Evolutionary conservation across 1,140 invertebrate genomes (phyloP).

Genomic region (Formica selysi): DNA sequence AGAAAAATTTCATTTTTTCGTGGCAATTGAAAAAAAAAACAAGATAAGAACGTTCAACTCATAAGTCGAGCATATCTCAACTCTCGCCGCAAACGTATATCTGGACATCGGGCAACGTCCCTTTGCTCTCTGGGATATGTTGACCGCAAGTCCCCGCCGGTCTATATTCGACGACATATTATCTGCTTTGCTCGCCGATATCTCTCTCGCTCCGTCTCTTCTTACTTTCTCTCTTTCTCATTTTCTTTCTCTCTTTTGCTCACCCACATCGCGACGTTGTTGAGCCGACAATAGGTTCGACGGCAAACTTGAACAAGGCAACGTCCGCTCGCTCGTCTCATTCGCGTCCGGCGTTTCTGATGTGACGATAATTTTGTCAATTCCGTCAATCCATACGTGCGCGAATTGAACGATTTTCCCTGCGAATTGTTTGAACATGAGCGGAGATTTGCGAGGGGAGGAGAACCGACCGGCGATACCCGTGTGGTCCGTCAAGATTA

Average conservation of each 20-base stretch:
- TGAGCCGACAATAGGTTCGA: conserved; percentile 54
- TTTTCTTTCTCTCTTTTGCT: background rate
- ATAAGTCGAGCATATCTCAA: background rate
- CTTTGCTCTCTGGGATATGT: conserved; percentile 55
- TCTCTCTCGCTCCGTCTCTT: background rate
- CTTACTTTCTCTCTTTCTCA: background rate
- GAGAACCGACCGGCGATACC: background rate
- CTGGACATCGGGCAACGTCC: conserved; percentile 67
- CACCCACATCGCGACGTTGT: background rate
- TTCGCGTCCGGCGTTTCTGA: conserved; percentile 59
- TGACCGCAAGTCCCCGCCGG: conserved; percentile 41
- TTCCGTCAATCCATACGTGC: conserved; percentile 57
- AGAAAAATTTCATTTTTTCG: background rate
- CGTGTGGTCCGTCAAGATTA: conserved; percentile 38
- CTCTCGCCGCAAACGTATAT: conserved; percentile 39
- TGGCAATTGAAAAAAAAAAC: background rate
- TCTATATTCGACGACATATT: conserved; percentile 71
- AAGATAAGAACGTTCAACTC: background rate
- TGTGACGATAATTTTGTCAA: conserved; percentile 71
- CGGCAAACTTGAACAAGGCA: conserved; percentile 70
- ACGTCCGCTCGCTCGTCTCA: conserved; percentile 67
- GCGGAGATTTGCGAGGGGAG: conserved; percentile 34
- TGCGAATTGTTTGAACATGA: conserved; percentile 21
- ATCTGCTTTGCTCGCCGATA: conserved; percentile 62
- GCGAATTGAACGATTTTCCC: conserved; percentile 39